phyloP scores from a whole-genome alignment of 2,113 vertebrate genomes.

The Mugil cephalus region DNA sequence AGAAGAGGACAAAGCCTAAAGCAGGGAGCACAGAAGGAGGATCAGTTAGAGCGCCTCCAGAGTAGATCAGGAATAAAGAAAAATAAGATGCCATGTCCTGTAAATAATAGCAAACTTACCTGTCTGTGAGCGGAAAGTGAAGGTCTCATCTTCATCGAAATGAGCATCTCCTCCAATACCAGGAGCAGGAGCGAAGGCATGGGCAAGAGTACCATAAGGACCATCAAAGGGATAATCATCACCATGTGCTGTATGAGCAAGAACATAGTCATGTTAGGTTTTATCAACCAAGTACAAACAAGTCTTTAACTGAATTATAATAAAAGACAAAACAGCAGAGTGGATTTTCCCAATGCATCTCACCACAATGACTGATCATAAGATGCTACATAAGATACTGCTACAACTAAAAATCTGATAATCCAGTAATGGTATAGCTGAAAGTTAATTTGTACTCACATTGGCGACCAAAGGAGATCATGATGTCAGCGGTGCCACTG shows the following conservation, averaged over 20 bases:
- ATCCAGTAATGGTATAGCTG: background rate
- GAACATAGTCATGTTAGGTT: constrained; percentile 5
- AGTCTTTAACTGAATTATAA: too few species aligned
- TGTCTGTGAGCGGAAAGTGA: constrained; percentile 69
- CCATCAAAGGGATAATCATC: constrained; percentile 90
- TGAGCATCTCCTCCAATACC: constrained; percentile 89
- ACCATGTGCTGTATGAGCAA: constrained; percentile 83
- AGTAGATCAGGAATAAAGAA: background rate
- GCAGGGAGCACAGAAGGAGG: background rate
- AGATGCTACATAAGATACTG: too few species aligned
- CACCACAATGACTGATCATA: too few species aligned
- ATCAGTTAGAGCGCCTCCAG: background rate
- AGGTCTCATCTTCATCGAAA: constrained; percentile 90
- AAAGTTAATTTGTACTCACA: constrained; percentile 72
- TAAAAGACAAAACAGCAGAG: too few species aligned
- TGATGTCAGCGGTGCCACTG: constrained; percentile 87
- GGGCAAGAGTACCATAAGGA: constrained; percentile 81
- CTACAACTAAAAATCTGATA: background rate
- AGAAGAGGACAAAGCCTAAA: constrained; percentile 90
- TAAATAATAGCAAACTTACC: constrained; percentile 58
- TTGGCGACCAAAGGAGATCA: constrained; percentile 86
- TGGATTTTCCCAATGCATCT: too few species aligned
- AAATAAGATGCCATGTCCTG: background rate
- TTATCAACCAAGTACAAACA: too few species aligned
- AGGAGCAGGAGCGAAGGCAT: constrained; percentile 85